phyloP scores from a whole-genome alignment of 1,140 invertebrate species.

The Tachypleus tridentatus region DNA sequence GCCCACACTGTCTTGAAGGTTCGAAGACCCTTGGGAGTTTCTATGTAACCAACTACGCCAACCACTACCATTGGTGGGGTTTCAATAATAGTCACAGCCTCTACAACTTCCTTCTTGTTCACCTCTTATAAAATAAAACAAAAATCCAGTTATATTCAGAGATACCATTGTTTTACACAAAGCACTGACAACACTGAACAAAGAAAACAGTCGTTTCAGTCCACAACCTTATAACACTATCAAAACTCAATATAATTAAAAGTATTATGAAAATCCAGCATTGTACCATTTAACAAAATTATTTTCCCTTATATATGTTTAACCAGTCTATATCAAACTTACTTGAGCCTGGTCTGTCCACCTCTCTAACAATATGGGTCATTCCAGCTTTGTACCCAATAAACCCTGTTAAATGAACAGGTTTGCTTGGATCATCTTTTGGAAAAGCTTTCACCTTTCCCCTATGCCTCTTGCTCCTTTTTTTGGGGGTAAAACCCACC shows the following conservation, averaged over 20 bases:
- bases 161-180: too few relatives aligned
- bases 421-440: constrained; percentile 93
- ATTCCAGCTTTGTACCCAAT: constrained; percentile 99
- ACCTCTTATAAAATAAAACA: constrained; percentile 56
- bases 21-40: constrained; percentile 91
- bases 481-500: constrained; percentile 99
- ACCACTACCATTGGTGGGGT: constrained; percentile 97
- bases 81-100: constrained; percentile 96
- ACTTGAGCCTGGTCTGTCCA: constrained; percentile 98
- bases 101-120: constrained; percentile 99
- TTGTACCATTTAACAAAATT: too few relatives aligned
- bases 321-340: constrained; percentile 39
- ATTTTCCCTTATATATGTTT: too few relatives aligned
- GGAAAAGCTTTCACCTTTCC: constrained; percentile 99
- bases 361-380: constrained; percentile 98
- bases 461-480: constrained; percentile 84
- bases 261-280: too few relatives aligned
- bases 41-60: constrained; percentile 96
- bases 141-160: neutral
- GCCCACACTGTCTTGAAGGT: constrained; percentile 95
- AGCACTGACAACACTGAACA: too few relatives aligned
- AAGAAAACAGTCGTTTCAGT: too few relatives aligned
- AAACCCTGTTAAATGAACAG: constrained; percentile 96
- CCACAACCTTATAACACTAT: too few relatives aligned
- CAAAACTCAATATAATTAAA: too few relatives aligned